Evolutionary conservation across 2,797 vertebrate species (phyloP), one percentile per base, ranked within the genome.

Genomic region (Percopsis omiscomaycus): DNA sequence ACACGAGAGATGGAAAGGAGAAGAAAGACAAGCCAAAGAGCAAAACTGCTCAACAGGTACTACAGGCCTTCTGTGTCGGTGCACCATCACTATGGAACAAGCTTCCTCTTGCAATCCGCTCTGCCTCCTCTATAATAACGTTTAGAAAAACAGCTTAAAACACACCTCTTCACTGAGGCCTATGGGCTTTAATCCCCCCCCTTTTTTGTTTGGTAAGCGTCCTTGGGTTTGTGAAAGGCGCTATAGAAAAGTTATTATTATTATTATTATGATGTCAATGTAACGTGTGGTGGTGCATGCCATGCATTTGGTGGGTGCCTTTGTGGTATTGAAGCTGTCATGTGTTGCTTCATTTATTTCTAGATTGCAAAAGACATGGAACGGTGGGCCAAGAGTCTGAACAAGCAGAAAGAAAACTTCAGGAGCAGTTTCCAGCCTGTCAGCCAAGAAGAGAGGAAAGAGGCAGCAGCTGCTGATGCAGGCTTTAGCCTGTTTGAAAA

Each of bases 361-460:
- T 87, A 99, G 98, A 99, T 99, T 58, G 97, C 98, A 53, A 99
- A 99, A 91, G 98, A 99, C 81, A 99, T 99, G 98, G 97, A 99
- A 64, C 94, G 97, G 15, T 99, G 98, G 98, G 97, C 98, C 48
- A 99, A 99, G 91, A 98, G 96, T 80, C 90, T 99, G 60, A 99
- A 99, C 87, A 98, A 99, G 68, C 97, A 99, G 84, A 99, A 99
- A 61, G 98, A 99, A 77, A 98, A 98, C 80, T 98, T 98, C 88
- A 99, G 86, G 73, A 93, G 95, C 45, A 97, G 96, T 86, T 99
- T 98, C 86, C 96, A 98, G 78, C 95, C 95, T 0, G 88, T 98
- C 67, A 96, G 91, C 79, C 94, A 95, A 54, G 97, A 98, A 80
- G 97, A 98, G 83, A 92, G 94, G 78, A 96, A 88, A 57, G 98